Percentiles rank a stretch among this genome's conserved stretches.
These are phyloP conservation scores for Penaeus monodon DNA, from an alignment of 2,888 invertebrate genomes.

Conservation along the genomic window DNA sequence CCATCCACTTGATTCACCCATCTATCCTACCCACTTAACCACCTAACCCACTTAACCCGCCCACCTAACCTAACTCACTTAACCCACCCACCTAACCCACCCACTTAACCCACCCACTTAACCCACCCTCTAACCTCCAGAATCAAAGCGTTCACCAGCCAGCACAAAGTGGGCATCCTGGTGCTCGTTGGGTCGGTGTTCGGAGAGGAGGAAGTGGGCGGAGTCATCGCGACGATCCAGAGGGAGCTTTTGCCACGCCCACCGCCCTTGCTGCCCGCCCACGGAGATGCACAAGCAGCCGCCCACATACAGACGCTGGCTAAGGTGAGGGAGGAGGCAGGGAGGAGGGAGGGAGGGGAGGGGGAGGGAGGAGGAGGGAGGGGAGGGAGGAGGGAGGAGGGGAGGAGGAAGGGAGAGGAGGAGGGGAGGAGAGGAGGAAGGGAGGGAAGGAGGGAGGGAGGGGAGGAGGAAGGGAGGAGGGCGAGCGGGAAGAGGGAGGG, in stretches of 20 bases:
- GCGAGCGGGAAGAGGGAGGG: neutral
- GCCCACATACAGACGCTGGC: slow-evolving; percentile 29
- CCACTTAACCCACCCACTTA: neutral
- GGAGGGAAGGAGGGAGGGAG: neutral
- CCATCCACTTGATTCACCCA: no score
- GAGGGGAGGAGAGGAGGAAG: neutral
- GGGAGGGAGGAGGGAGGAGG: no score
- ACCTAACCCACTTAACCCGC: no score
- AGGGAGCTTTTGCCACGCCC: slow-evolving; percentile 16
- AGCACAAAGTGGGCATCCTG: neutral
- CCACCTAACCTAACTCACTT: no score
- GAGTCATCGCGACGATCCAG: neutral
- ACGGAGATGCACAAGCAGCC: slow-evolving; percentile 41
- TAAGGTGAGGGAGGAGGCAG: slow-evolving; percentile 1
- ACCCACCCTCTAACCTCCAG: neutral
- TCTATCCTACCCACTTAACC: no score
- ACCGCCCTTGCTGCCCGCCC: slow-evolving; percentile 31
- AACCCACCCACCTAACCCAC: neutral
- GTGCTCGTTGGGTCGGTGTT: slow-evolving; percentile 33
- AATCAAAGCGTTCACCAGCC: neutral
- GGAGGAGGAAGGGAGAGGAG: no score
- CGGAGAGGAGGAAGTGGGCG: slow-evolving; percentile 23
- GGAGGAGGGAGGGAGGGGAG: neutral
- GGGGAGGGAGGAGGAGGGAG: no score
- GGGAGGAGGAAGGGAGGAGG: neutral